Base-by-base conservation (phyloP, 2,888 invertebrate species). In the Epirrhoe tristata region DNA sequence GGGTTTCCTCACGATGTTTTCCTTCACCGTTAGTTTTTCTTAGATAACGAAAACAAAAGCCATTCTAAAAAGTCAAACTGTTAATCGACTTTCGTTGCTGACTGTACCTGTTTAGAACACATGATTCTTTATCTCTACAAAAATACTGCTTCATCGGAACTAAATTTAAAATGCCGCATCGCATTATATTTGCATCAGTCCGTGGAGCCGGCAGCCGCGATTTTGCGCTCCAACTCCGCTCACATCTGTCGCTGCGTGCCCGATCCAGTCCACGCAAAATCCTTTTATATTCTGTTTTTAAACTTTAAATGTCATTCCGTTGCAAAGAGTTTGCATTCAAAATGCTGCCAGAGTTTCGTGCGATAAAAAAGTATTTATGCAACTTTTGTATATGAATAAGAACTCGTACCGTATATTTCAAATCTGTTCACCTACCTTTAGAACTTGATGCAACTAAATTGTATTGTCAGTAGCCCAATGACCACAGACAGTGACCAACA, bases 181-280 rank as follows among this genome's bases (percentile, higher is more conserved):
- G 76, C 74, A 43, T 62, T n/a, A 24, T 50, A 58, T 54, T 8
- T 24, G 31, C 64, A 59, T 58, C 64, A 60, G 54, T 66, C 54
- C 63, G 67, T 43, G 55, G 65, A 57, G 57, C 54, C 69, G 69
- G 73, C 75, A 70, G 70, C 71, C 71, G 72, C 79, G 87, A 88
- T 90, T 90, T 87, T 79, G 82, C 90, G 90, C 86, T 87, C 79
- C 74, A 81, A 71, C 82, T 90, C 72, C 81, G 66, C 78, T 76
- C 84, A 82, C 91, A 91, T 87, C 88, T 90, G 91, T 78, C 81
- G 80, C 80, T 74, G 72, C 72, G 69, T 73, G 68, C 73, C 72
- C 75, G 75, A 74, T 76, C 79, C 79, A 72, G 74, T 73, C 72
- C 66, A 67, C 71, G 70, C 74, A 67, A 48, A 58, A 64, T 63